These are phyloP conservation scores for Tricholaema leucomelas DNA, from an alignment of 2,113 vertebrate genomes.

Conservation along the genomic window DNA sequence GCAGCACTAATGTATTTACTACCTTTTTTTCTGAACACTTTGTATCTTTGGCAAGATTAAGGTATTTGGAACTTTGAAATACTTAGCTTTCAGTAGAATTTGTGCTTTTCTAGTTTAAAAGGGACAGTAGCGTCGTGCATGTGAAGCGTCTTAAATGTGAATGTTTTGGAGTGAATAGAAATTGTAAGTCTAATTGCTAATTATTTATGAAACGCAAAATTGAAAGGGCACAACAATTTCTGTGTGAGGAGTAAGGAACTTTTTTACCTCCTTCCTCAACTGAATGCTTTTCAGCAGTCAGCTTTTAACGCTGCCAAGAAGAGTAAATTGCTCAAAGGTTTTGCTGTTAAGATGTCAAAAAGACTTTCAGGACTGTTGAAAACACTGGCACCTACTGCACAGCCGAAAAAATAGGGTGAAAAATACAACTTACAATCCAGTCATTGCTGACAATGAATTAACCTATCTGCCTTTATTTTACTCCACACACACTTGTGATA, in stretches of 20 bases:
- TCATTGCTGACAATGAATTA: neutral
- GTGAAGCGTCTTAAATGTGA: conserved; percentile 48
- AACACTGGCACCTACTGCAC: neutral
- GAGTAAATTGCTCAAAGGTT: neutral
- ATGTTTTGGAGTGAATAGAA: conserved; percentile 41
- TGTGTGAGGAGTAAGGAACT: neutral
- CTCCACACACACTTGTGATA: neutral
- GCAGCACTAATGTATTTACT: neutral
- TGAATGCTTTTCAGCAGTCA: neutral
- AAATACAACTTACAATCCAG: neutral
- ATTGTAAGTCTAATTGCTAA: neutral
- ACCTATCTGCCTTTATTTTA: neutral
- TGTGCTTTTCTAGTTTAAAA: conserved; percentile 46
- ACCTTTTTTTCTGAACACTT: conserved; percentile 21
- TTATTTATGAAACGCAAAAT: conserved; percentile 1
- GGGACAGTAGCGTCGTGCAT: conserved; percentile 26
- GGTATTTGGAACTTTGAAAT: neutral
- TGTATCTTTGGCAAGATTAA: neutral
- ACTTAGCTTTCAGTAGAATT: conserved; percentile 14
- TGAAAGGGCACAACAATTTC: neutral
- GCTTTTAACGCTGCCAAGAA: neutral
- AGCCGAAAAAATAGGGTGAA: neutral
- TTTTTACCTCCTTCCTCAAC: neutral
- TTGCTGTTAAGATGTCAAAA: neutral
- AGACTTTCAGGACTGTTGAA: neutral